Evolutionary conservation across 2,113 vertebrate species (phyloP).

Genomic region (Brevimyrus niger): DNA sequence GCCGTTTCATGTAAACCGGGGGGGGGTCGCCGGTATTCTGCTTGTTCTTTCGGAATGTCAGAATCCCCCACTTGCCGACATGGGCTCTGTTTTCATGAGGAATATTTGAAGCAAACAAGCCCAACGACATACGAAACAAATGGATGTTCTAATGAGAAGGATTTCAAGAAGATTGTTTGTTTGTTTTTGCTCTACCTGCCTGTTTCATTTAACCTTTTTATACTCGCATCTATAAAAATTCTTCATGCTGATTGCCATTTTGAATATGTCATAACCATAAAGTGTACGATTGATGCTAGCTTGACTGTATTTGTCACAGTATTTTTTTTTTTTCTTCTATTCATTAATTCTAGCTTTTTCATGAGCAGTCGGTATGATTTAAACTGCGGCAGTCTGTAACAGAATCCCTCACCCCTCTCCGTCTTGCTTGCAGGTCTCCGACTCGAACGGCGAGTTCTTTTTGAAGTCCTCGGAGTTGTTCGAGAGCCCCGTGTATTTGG

Average conservation of each 20-base stretch:
- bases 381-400: neutral
- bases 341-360: neutral
- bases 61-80: neutral
- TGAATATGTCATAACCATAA: neutral
- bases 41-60: neutral
- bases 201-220: neutral
- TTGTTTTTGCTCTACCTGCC: neutral
- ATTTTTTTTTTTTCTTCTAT: neutral
- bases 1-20: neutral
- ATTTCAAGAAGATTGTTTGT: neutral
- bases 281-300: neutral
- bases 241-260: neutral
- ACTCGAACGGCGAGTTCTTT: conserved; percentile 89
- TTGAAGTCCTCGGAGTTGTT: conserved; percentile 93
- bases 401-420: neutral
- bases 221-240: neutral
- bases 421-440: conserved; percentile 65
- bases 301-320: neutral
- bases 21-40: neutral
- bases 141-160: neutral
- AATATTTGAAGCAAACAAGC: neutral
- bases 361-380: neutral
- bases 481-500: conserved; percentile 91
- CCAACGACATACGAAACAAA: neutral
- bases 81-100: neutral